These are phyloP conservation scores for Acrocephalus arundinaceus DNA, from an alignment of 2,113 vertebrate species.

Conservation along the genomic window DNA sequence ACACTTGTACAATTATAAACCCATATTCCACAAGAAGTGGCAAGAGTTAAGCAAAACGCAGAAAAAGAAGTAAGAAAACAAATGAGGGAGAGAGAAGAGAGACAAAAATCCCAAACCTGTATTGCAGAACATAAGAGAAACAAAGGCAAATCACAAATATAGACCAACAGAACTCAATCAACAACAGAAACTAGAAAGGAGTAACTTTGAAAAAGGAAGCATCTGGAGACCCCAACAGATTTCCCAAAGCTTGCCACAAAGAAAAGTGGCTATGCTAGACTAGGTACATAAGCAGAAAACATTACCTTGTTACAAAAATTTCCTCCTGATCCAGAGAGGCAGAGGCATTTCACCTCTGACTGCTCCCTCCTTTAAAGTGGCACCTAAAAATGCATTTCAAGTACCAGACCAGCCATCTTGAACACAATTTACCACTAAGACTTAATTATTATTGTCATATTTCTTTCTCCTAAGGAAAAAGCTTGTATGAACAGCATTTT, in stretches of 20 bases:
- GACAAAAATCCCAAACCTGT: too few relatives aligned
- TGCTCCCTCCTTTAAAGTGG: not conserved
- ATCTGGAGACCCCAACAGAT: not conserved
- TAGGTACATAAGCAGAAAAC: not conserved
- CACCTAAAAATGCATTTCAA: not conserved
- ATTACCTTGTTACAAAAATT: not conserved
- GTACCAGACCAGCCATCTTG: not conserved
- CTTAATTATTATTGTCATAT: not conserved
- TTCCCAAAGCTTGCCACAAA: not conserved
- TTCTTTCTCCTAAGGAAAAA: not conserved
- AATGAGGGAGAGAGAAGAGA: too few relatives aligned
- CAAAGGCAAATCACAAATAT: not conserved
- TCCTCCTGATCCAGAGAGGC: not conserved
- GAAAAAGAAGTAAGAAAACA: not conserved
- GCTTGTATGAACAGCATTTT: not conserved
- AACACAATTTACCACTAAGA: not conserved
- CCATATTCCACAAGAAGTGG: not conserved
- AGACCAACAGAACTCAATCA: not conserved
- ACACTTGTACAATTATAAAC: not conserved
- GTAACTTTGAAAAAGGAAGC: not conserved
- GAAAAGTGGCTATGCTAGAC: not conserved
- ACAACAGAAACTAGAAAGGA: not conserved
- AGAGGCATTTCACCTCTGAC: not conserved
- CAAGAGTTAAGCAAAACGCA: not conserved
- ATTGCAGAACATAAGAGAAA: not conserved